A percentile compares a stretch with the other conserved stretches of the same genome.
These are phyloP conservation scores for Erynnis tages DNA, from an alignment of 2,888 invertebrate genomes.

Conservation along the genomic window DNA sequence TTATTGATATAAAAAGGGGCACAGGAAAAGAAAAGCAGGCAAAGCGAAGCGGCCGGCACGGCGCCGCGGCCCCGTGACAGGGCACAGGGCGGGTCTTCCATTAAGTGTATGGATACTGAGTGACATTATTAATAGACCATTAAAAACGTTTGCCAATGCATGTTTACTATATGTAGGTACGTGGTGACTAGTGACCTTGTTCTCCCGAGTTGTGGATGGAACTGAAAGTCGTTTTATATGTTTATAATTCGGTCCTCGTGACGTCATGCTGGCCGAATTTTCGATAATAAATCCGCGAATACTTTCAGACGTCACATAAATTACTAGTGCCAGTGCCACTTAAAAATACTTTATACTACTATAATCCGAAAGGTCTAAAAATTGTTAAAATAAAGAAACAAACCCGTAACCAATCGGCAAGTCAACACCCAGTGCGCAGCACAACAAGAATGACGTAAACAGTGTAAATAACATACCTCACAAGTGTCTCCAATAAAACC, in stretches of 20 bases:
- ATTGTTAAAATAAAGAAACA: conserved; percentile 19
- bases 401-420: conserved; percentile 35
- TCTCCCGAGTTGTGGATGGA: conserved; percentile 63
- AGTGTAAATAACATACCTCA: conserved; percentile 65
- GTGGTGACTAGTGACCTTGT: conserved; percentile 70
- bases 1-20: neutral
- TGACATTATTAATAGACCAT: conserved; percentile 67
- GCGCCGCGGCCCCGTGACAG: conserved; percentile 40
- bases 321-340: conserved; percentile 26
- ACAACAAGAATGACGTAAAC: conserved; percentile 58
- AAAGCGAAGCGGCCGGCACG: conserved; percentile 34
- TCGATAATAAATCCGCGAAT: conserved; percentile 47
- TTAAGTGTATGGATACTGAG: conserved; percentile 47
- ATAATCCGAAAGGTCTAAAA: conserved; percentile 30
- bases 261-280: conserved; percentile 74
- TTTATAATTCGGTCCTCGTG: conserved; percentile 74
- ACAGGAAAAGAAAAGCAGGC: conserved; percentile 28
- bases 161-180: conserved; percentile 63
- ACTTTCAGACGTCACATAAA: conserved; percentile 35
- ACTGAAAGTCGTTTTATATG: conserved; percentile 67
- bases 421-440: conserved; percentile 55
- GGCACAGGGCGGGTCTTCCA: conserved; percentile 63
- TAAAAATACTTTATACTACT: conserved; percentile 13
- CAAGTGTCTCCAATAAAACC: conserved; percentile 43
- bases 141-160: conserved; percentile 62